Evolutionary conservation across 2,113 vertebrate species (phyloP).

Genomic region (Tinamus guttatus): DNA sequence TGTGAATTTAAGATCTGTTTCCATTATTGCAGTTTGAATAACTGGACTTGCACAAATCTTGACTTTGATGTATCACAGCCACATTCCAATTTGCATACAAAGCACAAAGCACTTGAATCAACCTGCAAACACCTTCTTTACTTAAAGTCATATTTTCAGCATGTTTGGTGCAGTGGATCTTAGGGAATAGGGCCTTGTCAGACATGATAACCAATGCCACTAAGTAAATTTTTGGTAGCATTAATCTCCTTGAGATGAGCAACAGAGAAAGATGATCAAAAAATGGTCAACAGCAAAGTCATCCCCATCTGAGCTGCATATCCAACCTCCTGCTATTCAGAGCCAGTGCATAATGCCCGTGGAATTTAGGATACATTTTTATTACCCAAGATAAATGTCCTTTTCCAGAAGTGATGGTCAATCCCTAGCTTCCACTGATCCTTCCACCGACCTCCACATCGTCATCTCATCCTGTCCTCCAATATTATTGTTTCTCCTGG

Average conservation of each 20-base stretch:
- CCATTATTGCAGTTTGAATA: neutral
- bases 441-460: neutral
- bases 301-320: neutral
- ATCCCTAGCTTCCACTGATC: neutral
- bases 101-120: neutral
- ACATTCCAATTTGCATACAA: neutral
- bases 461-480: neutral
- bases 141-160: neutral
- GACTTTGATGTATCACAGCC: neutral
- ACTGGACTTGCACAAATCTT: neutral
- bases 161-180: rapidly evolving
- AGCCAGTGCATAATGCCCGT: rapidly evolving
- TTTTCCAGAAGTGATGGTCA: neutral
- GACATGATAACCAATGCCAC: neutral
- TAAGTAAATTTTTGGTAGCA: neutral
- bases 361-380: neutral
- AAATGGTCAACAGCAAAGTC: neutral
- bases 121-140: neutral
- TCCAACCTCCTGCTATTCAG: neutral
- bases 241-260: neutral
- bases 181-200: neutral
- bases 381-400: neutral
- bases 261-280: neutral
- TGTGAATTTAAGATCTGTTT: neutral
- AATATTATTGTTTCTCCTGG: neutral